Conservation (phyloP, 2,113 vertebrate genomes). For the human region DNA sequence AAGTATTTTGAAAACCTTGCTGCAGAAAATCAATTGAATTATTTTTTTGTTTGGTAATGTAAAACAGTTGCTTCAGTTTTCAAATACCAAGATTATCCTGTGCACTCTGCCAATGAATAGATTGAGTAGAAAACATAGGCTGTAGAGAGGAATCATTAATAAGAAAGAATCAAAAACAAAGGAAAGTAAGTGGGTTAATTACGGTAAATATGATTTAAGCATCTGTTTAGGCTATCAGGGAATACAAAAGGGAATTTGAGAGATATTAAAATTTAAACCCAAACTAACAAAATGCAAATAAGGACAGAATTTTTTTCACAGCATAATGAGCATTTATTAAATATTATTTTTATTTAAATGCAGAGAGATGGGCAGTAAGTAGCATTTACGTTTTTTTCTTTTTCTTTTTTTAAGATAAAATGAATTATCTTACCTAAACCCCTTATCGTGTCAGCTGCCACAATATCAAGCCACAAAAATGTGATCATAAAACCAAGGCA, state of each 20-base stretch:
- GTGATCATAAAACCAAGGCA: background rate
- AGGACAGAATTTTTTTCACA: constrained; percentile 24
- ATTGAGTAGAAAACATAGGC: constrained; percentile 57
- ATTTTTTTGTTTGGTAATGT: constrained; percentile 72
- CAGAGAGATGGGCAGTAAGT: background rate
- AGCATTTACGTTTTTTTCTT: background rate
- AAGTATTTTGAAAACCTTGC: constrained; percentile 76
- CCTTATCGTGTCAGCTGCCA: background rate
- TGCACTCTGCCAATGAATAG: constrained; percentile 60
- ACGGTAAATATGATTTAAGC: constrained; percentile 63
- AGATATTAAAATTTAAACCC: constrained; percentile 51
- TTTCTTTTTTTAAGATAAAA: background rate
- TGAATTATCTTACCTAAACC: background rate
- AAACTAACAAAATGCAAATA: constrained; percentile 42
- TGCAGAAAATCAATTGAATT: constrained; percentile 79
- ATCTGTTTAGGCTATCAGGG: constrained; percentile 54
- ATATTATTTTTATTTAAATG: constrained; percentile 52
- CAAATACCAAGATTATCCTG: constrained; percentile 73
- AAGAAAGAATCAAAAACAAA: constrained; percentile 69
- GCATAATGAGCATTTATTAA: background rate
- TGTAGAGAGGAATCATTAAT: constrained; percentile 64
- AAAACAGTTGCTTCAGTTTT: constrained; percentile 71
- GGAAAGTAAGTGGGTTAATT: constrained; percentile 69
- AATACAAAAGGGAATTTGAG: constrained; percentile 55
- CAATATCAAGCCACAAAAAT: background rate